Percentiles rank a stretch among this genome's conserved stretches.
These are phyloP conservation scores for Drosophila bocki DNA, from an alignment of 1,140 invertebrate species.

Conservation along the genomic window DNA sequence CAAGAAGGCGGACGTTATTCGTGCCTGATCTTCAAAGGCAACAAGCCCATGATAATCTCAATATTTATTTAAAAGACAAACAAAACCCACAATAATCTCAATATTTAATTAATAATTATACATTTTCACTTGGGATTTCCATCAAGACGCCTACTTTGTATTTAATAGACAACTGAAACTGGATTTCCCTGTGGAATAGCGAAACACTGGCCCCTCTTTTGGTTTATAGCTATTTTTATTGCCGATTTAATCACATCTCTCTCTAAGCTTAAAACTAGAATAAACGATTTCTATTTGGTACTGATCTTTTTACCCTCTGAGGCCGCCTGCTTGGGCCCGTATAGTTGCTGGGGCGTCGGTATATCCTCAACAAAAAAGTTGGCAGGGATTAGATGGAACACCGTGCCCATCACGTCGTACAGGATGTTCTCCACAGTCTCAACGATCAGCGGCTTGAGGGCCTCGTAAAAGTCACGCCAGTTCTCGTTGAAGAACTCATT, in stretches of 20 bases:
- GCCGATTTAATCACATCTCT: not conserved
- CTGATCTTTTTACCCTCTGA: conserved; percentile 2
- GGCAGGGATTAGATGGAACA: conserved; percentile 88
- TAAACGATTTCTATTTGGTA: not conserved
- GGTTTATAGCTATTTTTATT: conserved; percentile 5
- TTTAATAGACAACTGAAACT: not conserved
- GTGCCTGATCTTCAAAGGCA: conserved; percentile 20
- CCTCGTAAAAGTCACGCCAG: conserved; percentile 88
- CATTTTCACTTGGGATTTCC: not conserved
- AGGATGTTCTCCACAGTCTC: conserved; percentile 88
- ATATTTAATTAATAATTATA: conserved; percentile 9
- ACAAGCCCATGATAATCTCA: not conserved
- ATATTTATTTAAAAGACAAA: not conserved
- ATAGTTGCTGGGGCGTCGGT: conserved; percentile 64
- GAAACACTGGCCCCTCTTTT: not conserved
- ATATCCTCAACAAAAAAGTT: conserved; percentile 82
- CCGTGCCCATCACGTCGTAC: conserved; percentile 87
- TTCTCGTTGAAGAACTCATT: conserved; percentile 90
- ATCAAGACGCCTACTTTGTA: not conserved
- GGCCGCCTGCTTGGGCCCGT: conserved; percentile 86
- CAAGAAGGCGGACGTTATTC: conserved; percentile 57
- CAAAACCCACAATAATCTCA: not conserved
- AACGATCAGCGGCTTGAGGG: conserved; percentile 87
- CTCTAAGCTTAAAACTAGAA: not conserved
- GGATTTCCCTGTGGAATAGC: not conserved